Evolutionary conservation across 2,888 invertebrate species (phyloP).

Genomic region (Pheosia gnoma): DNA sequence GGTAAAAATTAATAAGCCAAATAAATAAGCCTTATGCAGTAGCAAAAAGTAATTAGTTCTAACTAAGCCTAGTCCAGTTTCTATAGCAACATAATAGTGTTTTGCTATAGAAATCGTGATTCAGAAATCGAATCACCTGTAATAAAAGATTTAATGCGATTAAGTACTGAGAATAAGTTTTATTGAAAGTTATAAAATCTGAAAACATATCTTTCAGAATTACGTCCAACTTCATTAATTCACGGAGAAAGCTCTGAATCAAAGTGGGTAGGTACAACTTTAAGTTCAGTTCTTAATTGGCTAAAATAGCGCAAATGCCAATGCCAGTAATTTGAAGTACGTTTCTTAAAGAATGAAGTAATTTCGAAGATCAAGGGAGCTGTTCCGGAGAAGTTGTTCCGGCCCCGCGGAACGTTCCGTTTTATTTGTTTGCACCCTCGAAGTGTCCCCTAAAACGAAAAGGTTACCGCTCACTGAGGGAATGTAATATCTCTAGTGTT

Average conservation of each 20-base stretch:
- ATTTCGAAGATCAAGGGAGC: slow-evolving; percentile 40
- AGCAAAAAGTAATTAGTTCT: no score
- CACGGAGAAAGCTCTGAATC: slow-evolving; percentile 12
- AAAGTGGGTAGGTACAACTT: slow-evolving; percentile 9
- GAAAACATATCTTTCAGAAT: no score
- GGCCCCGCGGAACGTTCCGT: slow-evolving; percentile 34
- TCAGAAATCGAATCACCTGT: no score
- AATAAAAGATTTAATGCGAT: no score
- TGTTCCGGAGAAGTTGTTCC: slow-evolving; percentile 30
- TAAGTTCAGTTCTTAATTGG: slow-evolving; percentile 33
- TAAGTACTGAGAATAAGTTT: no score
- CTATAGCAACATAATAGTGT: no score
- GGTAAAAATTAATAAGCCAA: no score
- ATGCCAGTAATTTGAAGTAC: slow-evolving; percentile 36
- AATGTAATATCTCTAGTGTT: neutral
- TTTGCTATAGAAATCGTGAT: no score
- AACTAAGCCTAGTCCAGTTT: no score
- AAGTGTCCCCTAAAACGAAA: slow-evolving; percentile 39
- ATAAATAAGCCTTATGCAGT: no score
- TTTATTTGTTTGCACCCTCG: slow-evolving; percentile 52
- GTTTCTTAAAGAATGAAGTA: slow-evolving; percentile 38
- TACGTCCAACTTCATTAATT: no score
- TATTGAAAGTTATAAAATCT: no score
- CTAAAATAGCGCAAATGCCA: slow-evolving; percentile 32
- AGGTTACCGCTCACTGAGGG: slow-evolving; percentile 26